Evolutionary conservation across 2,113 vertebrate species (phyloP), one percentile per base, ranked within the genome.

Genomic region (Lagopus leucura): DNA sequence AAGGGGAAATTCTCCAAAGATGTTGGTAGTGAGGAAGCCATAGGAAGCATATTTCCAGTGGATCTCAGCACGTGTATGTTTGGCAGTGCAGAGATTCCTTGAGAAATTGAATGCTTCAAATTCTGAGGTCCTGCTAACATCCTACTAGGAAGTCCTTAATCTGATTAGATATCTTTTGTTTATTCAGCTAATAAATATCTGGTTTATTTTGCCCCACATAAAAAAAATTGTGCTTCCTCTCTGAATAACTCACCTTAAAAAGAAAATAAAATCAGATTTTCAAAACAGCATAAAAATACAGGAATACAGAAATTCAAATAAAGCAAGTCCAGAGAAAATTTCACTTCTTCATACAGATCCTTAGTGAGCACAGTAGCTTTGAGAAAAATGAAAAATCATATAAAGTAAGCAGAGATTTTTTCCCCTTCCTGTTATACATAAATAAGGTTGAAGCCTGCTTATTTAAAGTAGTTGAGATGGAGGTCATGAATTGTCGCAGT

Each of bases 331-430:
- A 43, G 45, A 79, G 24, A 10, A 45, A 73, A 40, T 30, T 69
- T 18, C 27, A 58, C 1, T 64, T 87, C 11, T 42, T 91, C 15
- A n/a, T 78, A 27, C 21, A 69, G 34, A 14, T 71, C 17, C n/a
- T 27, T 72, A 18, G 43, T 45, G 18, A 30, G 38, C 7, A 34
- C 38, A 74, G 55, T 52, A 50, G 10, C 65, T 89, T 76, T 77
- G 60, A 38, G 54, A 86, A 94, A 88, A 40, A 1, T 88, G 40
- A 11, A 10, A 54, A 19, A 11, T 57, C 17, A 52, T n/a, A 21
- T 54, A 43, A 66, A 92, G 52, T 65, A 67, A 84, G 52, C 11
- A 60, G 50, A 24, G 70, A 34, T 93, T 67, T 61, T 77, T 86
- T 78, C 38, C 3, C 13, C 13, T 64, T 78, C 28, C 36, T 67